These are phyloP conservation scores for Oligia fasciuncula DNA, from an alignment of 2,888 invertebrate species.

Conservation along the genomic window DNA sequence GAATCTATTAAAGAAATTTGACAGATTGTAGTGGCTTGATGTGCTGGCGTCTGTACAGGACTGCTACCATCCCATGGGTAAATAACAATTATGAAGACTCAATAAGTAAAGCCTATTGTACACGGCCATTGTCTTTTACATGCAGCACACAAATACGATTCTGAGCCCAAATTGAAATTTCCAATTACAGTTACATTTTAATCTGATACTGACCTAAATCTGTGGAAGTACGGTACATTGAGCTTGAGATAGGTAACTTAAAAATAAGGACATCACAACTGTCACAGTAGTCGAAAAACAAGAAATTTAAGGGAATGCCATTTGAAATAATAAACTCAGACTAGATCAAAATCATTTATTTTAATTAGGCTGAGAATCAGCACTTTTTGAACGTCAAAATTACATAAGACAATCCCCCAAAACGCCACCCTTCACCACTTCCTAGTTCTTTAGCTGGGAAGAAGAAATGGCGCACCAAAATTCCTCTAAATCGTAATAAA, in stretches of 20 bases:
- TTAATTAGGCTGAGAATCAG: too few relatives aligned
- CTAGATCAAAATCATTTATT: background rate
- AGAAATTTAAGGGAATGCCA: background rate
- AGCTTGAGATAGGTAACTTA: background rate
- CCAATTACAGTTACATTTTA: background rate
- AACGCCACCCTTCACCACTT: background rate
- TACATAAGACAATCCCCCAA: background rate
- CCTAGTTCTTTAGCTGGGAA: background rate
- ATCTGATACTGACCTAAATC: background rate
- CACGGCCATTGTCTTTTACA: background rate
- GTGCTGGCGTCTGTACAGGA: too few relatives aligned
- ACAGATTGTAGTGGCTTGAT: too few relatives aligned
- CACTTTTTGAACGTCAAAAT: background rate
- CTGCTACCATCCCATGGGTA: background rate
- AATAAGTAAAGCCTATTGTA: conserved; percentile 5
- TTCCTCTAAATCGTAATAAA: background rate
- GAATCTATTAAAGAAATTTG: too few relatives aligned
- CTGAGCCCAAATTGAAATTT: background rate
- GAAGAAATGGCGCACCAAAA: background rate
- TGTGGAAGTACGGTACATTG: background rate
- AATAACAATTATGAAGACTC: background rate
- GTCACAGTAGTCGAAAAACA: background rate
- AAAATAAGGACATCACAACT: background rate
- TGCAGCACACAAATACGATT: background rate
- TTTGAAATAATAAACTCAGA: background rate